Evolutionary conservation across 2,113 vertebrate genomes (phyloP), one percentile per base, ranked within the genome.

Genomic region (Potamarius usumacintae): DNA sequence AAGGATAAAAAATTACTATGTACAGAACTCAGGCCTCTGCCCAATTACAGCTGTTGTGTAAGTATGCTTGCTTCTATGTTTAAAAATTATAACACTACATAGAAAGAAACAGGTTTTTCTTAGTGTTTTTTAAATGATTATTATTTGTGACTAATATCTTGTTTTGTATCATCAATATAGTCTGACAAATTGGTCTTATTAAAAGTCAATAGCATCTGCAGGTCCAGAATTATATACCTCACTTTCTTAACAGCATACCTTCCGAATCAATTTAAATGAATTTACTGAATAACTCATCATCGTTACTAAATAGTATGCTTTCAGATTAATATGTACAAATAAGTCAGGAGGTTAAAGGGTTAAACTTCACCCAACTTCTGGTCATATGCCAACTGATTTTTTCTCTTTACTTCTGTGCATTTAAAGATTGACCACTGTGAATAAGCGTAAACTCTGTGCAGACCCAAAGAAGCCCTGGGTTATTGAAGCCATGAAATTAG

Each of bases 401-500:
- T 42, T 86, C 72, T 78, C 25, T 52, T 62, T 79, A 18, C 18
- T 72, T 83, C 30, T 85, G 27, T 84, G 15, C 11, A 8, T 55
- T 90, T 63, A 67, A 53, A 91, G 87, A 17, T 69, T 91, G 5
- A 87, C 3, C 0, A 90, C 90, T 1, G 52, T 76, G 6, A 88
- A 17, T 65, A 55, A 63, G 25, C 10, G 0, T 27, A 34, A 0
- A 0, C 3, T 91, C 42, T 91, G 90, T 50, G 55, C 90, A 7
- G 34, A 88, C n/a, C 81, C 88, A 65, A 34, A 22, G 1, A 87
- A 69, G 22, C 34, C 20, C 22, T 88, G 87, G 89, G 85, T 86
- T 65, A 76, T 50, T 14, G 81, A 52, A 30, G 85, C 78, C 17
- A 85, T 83, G 34, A 11, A 63, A 10, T 52, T 42, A 15, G 12